Evolutionary conservation across 2,888 invertebrate species (phyloP), one percentile per base, ranked within the genome.

Genomic region (Mylabris sibirica): DNA sequence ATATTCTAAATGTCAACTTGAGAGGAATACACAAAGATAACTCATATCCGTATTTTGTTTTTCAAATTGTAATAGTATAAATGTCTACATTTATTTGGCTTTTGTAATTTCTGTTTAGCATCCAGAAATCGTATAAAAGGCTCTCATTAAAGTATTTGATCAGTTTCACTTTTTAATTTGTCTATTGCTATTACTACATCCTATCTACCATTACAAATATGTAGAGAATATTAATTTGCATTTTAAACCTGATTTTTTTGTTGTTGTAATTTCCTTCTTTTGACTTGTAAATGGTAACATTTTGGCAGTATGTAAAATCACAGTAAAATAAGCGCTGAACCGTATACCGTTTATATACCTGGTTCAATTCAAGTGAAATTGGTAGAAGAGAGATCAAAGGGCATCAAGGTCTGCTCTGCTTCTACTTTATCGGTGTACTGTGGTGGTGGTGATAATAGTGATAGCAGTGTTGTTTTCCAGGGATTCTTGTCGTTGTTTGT

Each of bases 331-430:
- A 66, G 63, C 59, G 61, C 69, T 59, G 65, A 70, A 70, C 60
- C 65, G 70, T 67, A 67, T 69, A 67, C 65, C 64, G 71, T 71
- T 71, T 68, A 70, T 69, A 68, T 72, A 73, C 71, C 74, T 70
- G 70, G 62, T 69, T 69, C 67, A 74, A 75, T 73, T 71, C 71
- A 69, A 72, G 71, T 71, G 74, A 75, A 77, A 76, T 75, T 77
- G 74, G 73, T 68, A 73, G 73, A 75, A 73, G 72, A 65, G 64
- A 75, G 77, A 77, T 76, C 77, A 77, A 77, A 77, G 75, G 64
- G 66, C 68, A n/a, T n/a, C 14, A 26, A 67, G 64, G 63, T 53
- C 67, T 72, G 67, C 9, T 49, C 65, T 66, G 71, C 63, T 67
- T 34, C 24, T 70, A 70, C 70, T 72, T 67, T 70, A 70, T 71